Conservation (phyloP, 2,888 invertebrate species). For the Oscheius myriophilus region DNA sequence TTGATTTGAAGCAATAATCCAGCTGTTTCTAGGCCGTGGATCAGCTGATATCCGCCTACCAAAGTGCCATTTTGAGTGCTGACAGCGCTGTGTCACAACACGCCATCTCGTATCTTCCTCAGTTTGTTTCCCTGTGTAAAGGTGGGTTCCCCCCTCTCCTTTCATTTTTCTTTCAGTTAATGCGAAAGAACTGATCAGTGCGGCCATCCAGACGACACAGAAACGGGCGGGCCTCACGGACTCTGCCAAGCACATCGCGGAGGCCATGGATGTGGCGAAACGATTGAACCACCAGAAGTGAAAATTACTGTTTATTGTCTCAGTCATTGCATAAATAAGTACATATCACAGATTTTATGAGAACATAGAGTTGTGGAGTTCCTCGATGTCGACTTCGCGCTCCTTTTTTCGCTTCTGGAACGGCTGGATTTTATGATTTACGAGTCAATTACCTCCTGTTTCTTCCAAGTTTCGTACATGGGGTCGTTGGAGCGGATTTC, state of each 20-base stretch:
- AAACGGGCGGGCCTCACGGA: slow-evolving; percentile 2
- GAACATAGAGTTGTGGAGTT: slow-evolving; percentile 28
- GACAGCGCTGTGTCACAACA: slow-evolving; percentile 22
- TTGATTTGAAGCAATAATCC: not conserved
- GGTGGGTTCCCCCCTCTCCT: slow-evolving; percentile 1
- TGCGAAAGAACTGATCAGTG: slow-evolving; percentile 18
- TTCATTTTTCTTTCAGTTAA: slow-evolving; percentile 16
- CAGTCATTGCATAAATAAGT: not conserved
- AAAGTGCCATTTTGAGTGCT: slow-evolving; percentile 1
- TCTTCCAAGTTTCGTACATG: slow-evolving; percentile 32
- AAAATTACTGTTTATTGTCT: not conserved
- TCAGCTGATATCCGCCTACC: slow-evolving; percentile 25
- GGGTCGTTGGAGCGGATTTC: slow-evolving; percentile 25
- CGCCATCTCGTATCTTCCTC: slow-evolving; percentile 27
- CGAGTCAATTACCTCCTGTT: slow-evolving; percentile 26
- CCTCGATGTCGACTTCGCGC: slow-evolving; percentile 16
- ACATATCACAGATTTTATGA: not conserved
- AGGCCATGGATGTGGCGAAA: slow-evolving; percentile 27
- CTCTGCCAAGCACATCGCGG: slow-evolving; percentile 7
- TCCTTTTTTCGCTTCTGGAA: slow-evolving; percentile 18
- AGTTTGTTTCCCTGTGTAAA: slow-evolving; percentile 25
- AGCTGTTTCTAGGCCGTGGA: slow-evolving; percentile 19
- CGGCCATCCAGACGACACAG: slow-evolving; percentile 17
- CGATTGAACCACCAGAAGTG: slow-evolving; percentile 1
- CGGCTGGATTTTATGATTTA: not conserved